phyloP scores from a whole-genome alignment of 2,797 vertebrate genomes.

The Sebastes itinus region DNA sequence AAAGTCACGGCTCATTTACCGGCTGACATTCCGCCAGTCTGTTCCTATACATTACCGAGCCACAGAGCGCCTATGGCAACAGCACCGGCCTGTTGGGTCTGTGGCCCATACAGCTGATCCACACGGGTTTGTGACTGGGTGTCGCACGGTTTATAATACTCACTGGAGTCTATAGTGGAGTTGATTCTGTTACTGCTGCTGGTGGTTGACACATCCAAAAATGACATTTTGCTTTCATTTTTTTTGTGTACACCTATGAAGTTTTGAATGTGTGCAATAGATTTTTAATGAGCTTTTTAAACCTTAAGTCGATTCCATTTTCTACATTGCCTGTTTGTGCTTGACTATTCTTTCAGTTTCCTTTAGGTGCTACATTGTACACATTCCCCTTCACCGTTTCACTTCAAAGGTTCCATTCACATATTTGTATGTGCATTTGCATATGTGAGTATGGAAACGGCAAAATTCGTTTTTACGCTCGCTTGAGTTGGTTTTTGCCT shows the following conservation, averaged over 20 bases:
- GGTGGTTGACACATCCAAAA: background rate
- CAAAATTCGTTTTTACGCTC: no score
- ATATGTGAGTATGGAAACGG: no score
- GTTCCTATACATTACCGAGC: slow-evolving; percentile 47
- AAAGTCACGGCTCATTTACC: slow-evolving; percentile 74
- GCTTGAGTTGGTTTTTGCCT: no score
- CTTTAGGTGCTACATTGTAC: background rate
- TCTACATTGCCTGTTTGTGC: background rate
- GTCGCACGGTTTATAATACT: background rate
- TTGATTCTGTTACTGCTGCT: background rate
- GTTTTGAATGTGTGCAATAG: background rate
- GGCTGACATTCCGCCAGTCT: slow-evolving; percentile 67
- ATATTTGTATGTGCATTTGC: no score
- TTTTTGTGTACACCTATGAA: no score
- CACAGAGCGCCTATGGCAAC: slow-evolving; percentile 41
- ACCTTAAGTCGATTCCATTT: background rate
- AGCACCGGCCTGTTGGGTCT: slow-evolving; percentile 23
- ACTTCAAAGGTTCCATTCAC: no score
- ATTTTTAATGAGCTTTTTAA: background rate
- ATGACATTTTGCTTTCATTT: background rate
- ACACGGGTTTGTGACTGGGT: slow-evolving; percentile 11
- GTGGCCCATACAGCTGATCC: slow-evolving; percentile 10
- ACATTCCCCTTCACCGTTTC: background rate
- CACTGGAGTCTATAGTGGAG: background rate
- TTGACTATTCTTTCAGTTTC: background rate